Base-by-base conservation (phyloP, 1,140 invertebrate genomes). In the Eufriesea mexicana region DNA sequence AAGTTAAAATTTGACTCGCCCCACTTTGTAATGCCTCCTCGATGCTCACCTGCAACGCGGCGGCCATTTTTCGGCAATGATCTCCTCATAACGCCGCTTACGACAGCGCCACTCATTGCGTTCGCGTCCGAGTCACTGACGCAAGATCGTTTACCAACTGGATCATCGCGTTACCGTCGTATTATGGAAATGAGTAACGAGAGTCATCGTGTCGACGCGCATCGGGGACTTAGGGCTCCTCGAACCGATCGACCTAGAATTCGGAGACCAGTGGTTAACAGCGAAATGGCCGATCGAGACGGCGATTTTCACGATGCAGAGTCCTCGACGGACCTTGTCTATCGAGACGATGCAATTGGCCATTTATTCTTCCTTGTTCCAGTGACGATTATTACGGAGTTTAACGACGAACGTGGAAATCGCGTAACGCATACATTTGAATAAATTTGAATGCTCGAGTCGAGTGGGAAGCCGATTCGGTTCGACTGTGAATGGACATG, bases 101-200 rank as follows among this genome's bases (percentile, higher is more conserved):
- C 70, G 57, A 74, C 28, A 74, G 23, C 16, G 16, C 18, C 49
- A 28, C 45, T n/a, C n/a, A 64, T 73, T 45, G 25, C n/a, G 18
- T 2, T 64, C 23, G 7, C 28, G 45, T 28, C 25, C 23, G 28
- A 73, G 51, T 28, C 54, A 12, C 20, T 35, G 54, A 71, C 35
- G 55, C 25, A 79, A 57, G 25, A 59, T 55, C 5, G 5, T 79
- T 72, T 47, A 18, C 20, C 18, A n/a, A 20, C 18, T 18, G 8
- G 71, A 49, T 59, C 45, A 51, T 78, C 75, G 75, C 49, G 75
- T 78, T 76, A 42, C 23, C 25, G 74, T 66, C 23, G 35, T 28
- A 54, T 77, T 79, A 79, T 80, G 70, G 49, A 80, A 80, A 62
- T 5, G 54, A 23, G 59, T 35, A 45, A 79, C 25, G 78, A 49